Evolutionary conservation across 2,888 invertebrate genomes (phyloP).

Genomic region (Apoda limacodes): DNA sequence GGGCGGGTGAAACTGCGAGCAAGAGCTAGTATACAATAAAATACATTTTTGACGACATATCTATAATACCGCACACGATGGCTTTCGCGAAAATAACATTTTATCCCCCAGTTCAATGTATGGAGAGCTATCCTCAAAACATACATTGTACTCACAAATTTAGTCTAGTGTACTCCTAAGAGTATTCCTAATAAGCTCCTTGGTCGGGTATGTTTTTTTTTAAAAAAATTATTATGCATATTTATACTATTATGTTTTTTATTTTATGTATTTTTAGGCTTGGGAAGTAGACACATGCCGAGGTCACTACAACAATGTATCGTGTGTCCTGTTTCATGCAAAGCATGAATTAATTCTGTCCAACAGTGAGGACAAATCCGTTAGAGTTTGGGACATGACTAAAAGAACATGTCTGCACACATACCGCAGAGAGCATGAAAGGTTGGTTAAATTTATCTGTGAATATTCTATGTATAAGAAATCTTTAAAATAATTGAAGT

Average conservation of each 20-base stretch:
- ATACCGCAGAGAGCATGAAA: constrained; percentile 94
- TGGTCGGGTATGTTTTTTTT: not conserved
- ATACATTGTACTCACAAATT: too few species aligned
- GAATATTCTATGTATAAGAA: too few species aligned
- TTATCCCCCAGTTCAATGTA: too few species aligned
- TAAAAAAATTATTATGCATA: not conserved
- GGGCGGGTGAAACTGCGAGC: too few species aligned
- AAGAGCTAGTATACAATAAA: too few species aligned
- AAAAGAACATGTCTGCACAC: constrained; percentile 93
- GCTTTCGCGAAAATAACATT: too few species aligned
- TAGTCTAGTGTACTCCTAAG: too few species aligned
- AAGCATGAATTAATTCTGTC: constrained; percentile 96
- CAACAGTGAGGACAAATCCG: constrained; percentile 98
- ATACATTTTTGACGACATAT: too few species aligned
- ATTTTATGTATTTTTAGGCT: constrained; percentile 63
- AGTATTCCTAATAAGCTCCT: too few species aligned
- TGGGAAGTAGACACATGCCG: constrained; percentile 99
- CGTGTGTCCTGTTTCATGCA: constrained; percentile 97
- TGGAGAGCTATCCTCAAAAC: too few species aligned
- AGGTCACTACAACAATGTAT: constrained; percentile 99
- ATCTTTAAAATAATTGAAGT: too few species aligned
- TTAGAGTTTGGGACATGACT: constrained; percentile 98
- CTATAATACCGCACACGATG: too few species aligned
- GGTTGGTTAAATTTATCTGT: constrained; percentile 26
- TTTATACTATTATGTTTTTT: not conserved